phyloP scores from a whole-genome alignment of 2,888 invertebrate species.

The Agelastica alni region DNA sequence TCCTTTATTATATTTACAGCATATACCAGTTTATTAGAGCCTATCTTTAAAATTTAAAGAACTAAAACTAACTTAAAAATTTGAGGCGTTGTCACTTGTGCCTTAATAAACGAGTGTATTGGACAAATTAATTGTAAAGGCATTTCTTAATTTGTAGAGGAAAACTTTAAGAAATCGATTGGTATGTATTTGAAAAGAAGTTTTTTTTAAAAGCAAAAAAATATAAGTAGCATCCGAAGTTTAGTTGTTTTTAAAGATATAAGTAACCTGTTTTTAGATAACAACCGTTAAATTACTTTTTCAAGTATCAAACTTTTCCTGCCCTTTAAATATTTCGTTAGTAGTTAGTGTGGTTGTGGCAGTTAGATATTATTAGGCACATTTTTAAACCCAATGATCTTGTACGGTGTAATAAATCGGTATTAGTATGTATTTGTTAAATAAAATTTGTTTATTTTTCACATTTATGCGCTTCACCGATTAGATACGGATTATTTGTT shows the following conservation, averaged over 20 bases:
- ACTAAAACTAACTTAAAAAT: background rate
- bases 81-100: background rate
- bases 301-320: too few species aligned
- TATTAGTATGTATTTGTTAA: too few species aligned
- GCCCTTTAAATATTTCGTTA: too few species aligned
- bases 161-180: background rate
- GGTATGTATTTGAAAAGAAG: background rate
- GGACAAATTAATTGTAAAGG: background rate
- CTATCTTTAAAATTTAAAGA: background rate
- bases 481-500: background rate
- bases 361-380: too few species aligned
- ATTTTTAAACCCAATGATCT: too few species aligned
- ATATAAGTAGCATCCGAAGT: too few species aligned
- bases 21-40: background rate
- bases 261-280: too few species aligned
- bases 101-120: background rate
- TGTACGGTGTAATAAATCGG: background rate
- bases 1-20: background rate
- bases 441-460: slow-evolving; percentile 4
- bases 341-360: too few species aligned
- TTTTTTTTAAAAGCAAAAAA: slow-evolving; percentile 3
- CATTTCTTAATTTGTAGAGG: background rate
- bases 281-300: too few species aligned
- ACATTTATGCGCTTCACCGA: background rate
- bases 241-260: too few species aligned